Conservation (phyloP, 2,113 vertebrate species). For the Lagopus leucura region DNA sequence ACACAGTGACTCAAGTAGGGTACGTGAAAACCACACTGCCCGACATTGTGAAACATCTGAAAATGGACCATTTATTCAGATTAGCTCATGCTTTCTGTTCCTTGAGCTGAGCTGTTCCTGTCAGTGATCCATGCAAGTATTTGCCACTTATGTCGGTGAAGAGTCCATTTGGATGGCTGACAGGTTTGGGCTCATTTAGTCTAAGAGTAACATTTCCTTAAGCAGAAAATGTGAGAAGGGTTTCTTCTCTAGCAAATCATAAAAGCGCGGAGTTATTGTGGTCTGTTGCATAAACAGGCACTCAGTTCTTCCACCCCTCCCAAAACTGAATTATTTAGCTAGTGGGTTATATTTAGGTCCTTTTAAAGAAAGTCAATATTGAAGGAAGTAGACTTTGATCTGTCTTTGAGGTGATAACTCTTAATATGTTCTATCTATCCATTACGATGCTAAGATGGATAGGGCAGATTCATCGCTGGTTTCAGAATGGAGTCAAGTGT, state of each 20-base stretch:
- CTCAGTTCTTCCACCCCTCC: background rate
- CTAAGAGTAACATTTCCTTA: background rate
- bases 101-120: slow-evolving; percentile 12
- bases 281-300: slow-evolving; percentile 35
- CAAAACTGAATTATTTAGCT: slow-evolving; percentile 69
- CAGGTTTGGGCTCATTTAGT: slow-evolving; percentile 2
- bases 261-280: background rate
- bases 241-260: slow-evolving; percentile 3
- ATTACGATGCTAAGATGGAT: slow-evolving; percentile 50
- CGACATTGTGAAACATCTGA: background rate
- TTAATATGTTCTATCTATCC: slow-evolving; percentile 64
- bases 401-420: slow-evolving; percentile 65
- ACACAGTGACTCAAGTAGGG: background rate
- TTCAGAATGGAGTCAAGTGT: background rate
- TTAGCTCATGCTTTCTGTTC: slow-evolving; percentile 30
- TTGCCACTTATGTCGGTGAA: slow-evolving; percentile 4
- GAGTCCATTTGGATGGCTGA: slow-evolving; percentile 41
- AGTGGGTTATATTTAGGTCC: slow-evolving; percentile 59
- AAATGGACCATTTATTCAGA: slow-evolving; percentile 9
- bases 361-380: slow-evolving; percentile 72
- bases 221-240: slow-evolving; percentile 26
- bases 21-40: background rate
- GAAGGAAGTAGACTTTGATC: slow-evolving; percentile 67
- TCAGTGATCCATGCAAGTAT: background rate
- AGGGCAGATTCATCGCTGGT: background rate